Evolutionary conservation across 1,140 invertebrate genomes (phyloP).

Genomic region (Vanessa tameamea): DNA sequence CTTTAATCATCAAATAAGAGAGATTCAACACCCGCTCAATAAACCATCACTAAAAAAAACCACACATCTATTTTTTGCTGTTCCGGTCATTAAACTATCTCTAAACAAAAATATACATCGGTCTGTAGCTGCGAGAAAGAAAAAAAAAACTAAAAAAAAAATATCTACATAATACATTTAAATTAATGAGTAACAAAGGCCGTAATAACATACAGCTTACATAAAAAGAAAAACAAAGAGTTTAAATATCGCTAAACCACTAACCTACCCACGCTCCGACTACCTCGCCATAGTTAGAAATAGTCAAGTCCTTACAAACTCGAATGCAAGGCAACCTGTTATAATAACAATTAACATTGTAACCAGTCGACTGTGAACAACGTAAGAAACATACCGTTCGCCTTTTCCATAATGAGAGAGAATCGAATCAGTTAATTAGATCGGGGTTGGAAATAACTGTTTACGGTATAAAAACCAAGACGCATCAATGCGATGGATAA

Average conservation of each 20-base stretch:
- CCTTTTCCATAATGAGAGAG: conserved; percentile 36
- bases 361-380: conserved; percentile 17
- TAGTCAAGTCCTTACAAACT: not conserved
- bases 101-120: too few species aligned
- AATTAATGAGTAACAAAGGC: too few species aligned
- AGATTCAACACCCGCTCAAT: not conserved
- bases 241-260: too few species aligned
- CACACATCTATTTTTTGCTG: too few species aligned
- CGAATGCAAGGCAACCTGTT: conserved; percentile 2
- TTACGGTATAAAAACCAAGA: not conserved
- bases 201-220: too few species aligned
- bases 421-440: conserved; percentile 39
- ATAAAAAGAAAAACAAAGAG: too few species aligned
- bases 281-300: not conserved
- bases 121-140: too few species aligned
- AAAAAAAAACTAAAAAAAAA: too few species aligned
- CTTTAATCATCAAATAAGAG: not conserved
- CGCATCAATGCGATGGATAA: conserved; percentile 13
- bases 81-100: too few species aligned
- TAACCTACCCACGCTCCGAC: too few species aligned
- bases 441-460: conserved; percentile 40
- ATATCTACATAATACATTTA: too few species aligned
- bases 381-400: conserved; percentile 35
- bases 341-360: conserved; percentile 11
- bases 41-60: not conserved